Base-by-base conservation (phyloP, 2,797 vertebrate genomes). In the Pogonophryne albipinna region DNA sequence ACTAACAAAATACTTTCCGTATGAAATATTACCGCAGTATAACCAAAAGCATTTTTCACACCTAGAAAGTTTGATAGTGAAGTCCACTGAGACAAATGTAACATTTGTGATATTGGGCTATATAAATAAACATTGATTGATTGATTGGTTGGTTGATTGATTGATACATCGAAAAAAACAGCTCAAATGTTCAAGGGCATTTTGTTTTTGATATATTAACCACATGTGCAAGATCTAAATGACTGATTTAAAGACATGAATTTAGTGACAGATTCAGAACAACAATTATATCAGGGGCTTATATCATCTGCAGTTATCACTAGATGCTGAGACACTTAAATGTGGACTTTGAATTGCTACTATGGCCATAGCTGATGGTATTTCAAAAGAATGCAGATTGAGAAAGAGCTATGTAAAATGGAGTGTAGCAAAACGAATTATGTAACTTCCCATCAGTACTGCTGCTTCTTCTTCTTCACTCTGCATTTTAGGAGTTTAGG, bases 401-500 rank as follows among this genome's bases (percentile, higher is more conserved):
- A 34, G 51, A 44, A n/a, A 34, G 57, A 44, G 50, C 34, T 6
- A 56, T 4, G 19, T 60, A 17, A 66, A n/a, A 71, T 50, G 13
- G 44, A 42, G 20, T 56, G 15, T 12, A 46, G 9, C 1, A 2
- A 60, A 34, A 4, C 13, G 11, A 19, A 52, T 55, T 3, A 59
- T 56, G 13, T 17, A 13, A 38, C 41, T 73, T 56, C 4, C 1
- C 38, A 51, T 20, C 8, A 51, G 20, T 23, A 11, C 7, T 20
- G 34, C 34, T 69, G 19, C 27, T 27, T 27, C 12, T 10, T 41
- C 2, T 47, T 60, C n/a, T 23, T 23, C 2, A 34, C 15, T 38
- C 1, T 56, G 20, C 4, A 56, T 71, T 61, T 6, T 16, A 31
- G 16, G 60, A 53, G 38, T 71, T 79, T 70, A 11, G 31, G 10